A percentile compares a stretch with the other conserved stretches of the same genome.
phyloP scores from a whole-genome alignment of 2,888 invertebrate species.

The Drosophila percnosoma region DNA sequence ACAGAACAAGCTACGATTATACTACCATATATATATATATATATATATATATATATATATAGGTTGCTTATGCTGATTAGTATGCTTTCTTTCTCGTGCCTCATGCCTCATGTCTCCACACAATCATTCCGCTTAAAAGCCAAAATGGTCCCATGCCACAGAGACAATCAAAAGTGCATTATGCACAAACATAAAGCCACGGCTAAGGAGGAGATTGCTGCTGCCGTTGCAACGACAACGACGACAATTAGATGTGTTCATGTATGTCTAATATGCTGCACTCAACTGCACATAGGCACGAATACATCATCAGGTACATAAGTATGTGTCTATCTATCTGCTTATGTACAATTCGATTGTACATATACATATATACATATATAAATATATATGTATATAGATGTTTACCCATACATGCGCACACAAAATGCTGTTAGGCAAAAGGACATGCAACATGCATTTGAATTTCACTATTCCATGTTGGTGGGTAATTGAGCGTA shows the following conservation, averaged over 20 bases:
- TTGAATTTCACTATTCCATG: constrained; percentile 55
- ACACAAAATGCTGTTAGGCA: constrained; percentile 52
- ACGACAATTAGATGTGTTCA: constrained; percentile 16
- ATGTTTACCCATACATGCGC: constrained; percentile 32
- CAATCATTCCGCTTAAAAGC: constrained; percentile 46
- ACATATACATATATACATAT: constrained; percentile 6
- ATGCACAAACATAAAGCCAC: constrained; percentile 46
- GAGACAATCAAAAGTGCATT: constrained; percentile 55
- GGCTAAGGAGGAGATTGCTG: constrained; percentile 1
- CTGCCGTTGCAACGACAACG: not conserved
- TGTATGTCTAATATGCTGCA: constrained; percentile 53
- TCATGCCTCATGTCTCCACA: not conserved
- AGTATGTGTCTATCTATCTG: constrained; percentile 4
- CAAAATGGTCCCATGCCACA: constrained; percentile 50
- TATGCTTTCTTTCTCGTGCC: not conserved
- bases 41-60: not conserved
- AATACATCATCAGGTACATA: constrained; percentile 10
- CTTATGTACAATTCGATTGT: constrained; percentile 12
- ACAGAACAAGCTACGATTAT: not conserved
- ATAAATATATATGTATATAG: constrained; percentile 1
- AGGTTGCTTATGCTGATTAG: not conserved
- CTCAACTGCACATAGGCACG: constrained; percentile 25
- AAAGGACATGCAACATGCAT: constrained; percentile 65
- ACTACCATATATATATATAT: not conserved
- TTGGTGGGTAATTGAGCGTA: constrained; percentile 13